Evolutionary conservation across 2,888 invertebrate species (phyloP).

Genomic region (Steromphala cineraria): DNA sequence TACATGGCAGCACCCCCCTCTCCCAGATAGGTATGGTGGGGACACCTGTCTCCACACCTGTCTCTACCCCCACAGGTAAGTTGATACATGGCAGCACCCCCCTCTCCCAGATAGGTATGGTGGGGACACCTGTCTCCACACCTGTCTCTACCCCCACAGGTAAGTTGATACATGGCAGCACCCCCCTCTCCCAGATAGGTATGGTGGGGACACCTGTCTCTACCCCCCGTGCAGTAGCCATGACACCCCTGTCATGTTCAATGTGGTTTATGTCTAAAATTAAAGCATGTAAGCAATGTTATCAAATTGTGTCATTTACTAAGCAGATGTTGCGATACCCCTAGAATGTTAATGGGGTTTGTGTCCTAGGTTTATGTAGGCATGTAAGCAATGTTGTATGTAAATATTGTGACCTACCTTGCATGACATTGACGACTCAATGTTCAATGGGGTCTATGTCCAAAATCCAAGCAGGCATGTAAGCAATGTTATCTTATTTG

Average conservation of each 20-base stretch:
- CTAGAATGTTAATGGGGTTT: too few species aligned
- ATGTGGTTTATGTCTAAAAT: too few species aligned
- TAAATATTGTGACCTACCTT: too few species aligned
- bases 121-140: slow-evolving; percentile 79
- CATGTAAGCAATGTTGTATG: too few species aligned
- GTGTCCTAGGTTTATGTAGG: too few species aligned
- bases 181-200: slow-evolving; percentile 91
- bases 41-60: slow-evolving; percentile 77
- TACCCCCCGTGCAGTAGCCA: slow-evolving; percentile 56
- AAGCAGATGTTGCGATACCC: too few species aligned
- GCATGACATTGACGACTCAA: too few species aligned
- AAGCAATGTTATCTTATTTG: too few species aligned
- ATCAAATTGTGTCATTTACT: too few species aligned
- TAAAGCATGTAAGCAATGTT: too few species aligned
- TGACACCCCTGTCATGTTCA: not conserved
- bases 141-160: slow-evolving; percentile 29
- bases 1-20: slow-evolving; percentile 90
- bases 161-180: slow-evolving; percentile 83
- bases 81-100: slow-evolving; percentile 88
- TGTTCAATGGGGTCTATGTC: too few species aligned
- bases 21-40: slow-evolving; percentile 89
- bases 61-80: slow-evolving; percentile 32
- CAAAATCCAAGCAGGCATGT: too few species aligned
- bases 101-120: slow-evolving; percentile 89
- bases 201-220: slow-evolving; percentile 81